These are phyloP conservation scores for Stegostoma tigrinum DNA, from an alignment of 2,113 vertebrate genomes.

Conservation along the genomic window DNA sequence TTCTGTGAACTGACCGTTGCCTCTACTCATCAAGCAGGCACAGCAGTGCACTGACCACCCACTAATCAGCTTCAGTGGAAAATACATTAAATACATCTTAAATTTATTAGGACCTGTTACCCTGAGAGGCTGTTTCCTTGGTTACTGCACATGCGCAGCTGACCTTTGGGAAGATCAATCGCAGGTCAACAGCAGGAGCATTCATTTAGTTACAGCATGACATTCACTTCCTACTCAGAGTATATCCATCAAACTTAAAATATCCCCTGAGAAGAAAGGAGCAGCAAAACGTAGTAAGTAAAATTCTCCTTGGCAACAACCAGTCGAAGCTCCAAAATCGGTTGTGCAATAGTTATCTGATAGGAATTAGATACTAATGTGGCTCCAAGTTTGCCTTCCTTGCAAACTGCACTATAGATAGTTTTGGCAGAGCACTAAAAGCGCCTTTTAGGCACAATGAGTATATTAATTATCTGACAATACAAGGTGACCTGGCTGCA, in stretches of 20 bases:
- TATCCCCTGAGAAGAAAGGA: neutral
- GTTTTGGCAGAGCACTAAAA: neutral
- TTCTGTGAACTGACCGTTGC: neutral
- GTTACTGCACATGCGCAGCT: neutral
- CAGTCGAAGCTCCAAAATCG: neutral
- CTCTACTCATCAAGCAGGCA: neutral
- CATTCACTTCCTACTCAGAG: neutral
- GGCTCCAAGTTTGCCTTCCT: neutral
- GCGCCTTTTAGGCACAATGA: neutral
- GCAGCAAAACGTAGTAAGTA: neutral
- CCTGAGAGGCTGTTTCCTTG: constrained; percentile 10
- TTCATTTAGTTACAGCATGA: neutral
- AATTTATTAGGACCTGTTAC: neutral
- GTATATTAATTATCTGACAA: neutral
- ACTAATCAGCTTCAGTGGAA: neutral
- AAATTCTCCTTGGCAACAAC: no score
- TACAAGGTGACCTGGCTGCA: neutral
- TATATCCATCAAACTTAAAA: neutral
- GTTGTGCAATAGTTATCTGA: neutral
- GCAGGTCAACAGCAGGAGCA: neutral
- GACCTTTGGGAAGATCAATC: neutral
- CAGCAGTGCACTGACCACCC: neutral
- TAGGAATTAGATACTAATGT: neutral
- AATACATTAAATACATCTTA: neutral
- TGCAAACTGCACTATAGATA: neutral